phyloP scores from a whole-genome alignment of 1,140 invertebrate genomes.

The Drosophila mojavensis region DNA sequence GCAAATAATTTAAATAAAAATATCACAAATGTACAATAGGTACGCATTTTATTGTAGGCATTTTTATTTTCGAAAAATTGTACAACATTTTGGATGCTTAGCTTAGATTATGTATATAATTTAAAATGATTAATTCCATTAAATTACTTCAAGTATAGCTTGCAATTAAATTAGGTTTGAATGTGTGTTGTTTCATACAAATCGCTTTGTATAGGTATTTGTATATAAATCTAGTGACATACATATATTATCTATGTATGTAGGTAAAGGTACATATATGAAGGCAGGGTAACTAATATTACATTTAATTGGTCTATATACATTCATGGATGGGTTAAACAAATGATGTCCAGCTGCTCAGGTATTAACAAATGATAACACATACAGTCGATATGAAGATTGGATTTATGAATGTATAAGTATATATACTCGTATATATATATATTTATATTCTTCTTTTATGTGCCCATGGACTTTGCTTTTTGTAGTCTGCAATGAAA shows the following conservation, averaged over 20 bases:
- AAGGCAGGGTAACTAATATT: constrained; percentile 29
- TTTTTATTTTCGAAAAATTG: constrained; percentile 43
- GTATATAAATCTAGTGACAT: constrained; percentile 17
- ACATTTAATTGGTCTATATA: constrained; percentile 11
- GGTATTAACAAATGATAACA: constrained; percentile 27
- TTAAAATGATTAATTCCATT: constrained; percentile 57
- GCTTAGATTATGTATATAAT: constrained; percentile 57
- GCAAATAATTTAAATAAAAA: neutral
- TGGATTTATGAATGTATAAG: neutral
- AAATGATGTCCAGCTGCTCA: constrained; percentile 26
- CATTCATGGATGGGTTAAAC: constrained; percentile 30
- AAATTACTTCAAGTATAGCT: constrained; percentile 29
- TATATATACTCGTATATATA: neutral
- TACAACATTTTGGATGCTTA: constrained; percentile 56
- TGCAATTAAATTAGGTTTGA: constrained; percentile 2
- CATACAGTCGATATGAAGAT: constrained; percentile 4
- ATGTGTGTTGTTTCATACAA: constrained; percentile 25
- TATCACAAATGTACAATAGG: neutral
- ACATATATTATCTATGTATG: constrained; percentile 13
- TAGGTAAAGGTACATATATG: constrained; percentile 25
- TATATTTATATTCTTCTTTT: constrained; percentile 17
- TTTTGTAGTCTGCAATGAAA: constrained; percentile 65
- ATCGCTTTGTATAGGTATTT: constrained; percentile 20
- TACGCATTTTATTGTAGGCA: constrained; percentile 12
- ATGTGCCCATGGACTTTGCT: constrained; percentile 80